These are phyloP conservation scores for Poecilia gillii DNA, from an alignment of 2,797 vertebrate genomes.

Conservation along the genomic window DNA sequence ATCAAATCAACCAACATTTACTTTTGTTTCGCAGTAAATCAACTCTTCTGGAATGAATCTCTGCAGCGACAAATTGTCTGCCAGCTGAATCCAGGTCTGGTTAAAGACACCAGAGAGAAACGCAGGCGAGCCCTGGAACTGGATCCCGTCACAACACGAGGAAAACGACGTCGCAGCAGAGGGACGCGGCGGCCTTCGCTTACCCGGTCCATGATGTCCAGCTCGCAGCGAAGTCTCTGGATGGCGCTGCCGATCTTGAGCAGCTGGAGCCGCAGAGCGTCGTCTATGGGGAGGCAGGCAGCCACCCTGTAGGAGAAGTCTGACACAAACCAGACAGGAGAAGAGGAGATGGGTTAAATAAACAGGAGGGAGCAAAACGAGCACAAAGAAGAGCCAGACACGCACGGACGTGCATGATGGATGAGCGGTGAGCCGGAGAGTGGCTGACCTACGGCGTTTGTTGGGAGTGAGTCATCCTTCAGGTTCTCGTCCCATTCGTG, in stretches of 20 bases:
- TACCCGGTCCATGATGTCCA: slow-evolving; percentile 98
- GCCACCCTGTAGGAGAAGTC: slow-evolving; percentile 99
- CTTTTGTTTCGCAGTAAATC: slow-evolving; percentile 1
- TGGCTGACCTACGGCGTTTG: slow-evolving; percentile 90
- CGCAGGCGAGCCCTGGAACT: slow-evolving; percentile 10
- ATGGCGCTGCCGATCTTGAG: slow-evolving; percentile 96
- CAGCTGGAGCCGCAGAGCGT: slow-evolving; percentile 91
- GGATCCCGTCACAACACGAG: slow-evolving; percentile 17
- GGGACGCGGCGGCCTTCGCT: slow-evolving; percentile 41
- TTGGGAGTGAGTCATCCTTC: slow-evolving; percentile 94
- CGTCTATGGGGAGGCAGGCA: slow-evolving; percentile 96
- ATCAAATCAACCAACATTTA: slow-evolving; percentile 6
- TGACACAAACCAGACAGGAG: slow-evolving; percentile 63
- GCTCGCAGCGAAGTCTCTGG: slow-evolving; percentile 94
- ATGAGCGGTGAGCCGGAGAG: slow-evolving; percentile 33
- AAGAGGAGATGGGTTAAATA: slow-evolving; percentile 24
- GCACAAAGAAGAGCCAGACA: slow-evolving; percentile 22
- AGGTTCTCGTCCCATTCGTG: slow-evolving; percentile 99
- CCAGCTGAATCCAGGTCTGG: slow-evolving; percentile 4
- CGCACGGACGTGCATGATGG: slow-evolving; percentile 16
- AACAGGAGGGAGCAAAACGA: slow-evolving; percentile 17
- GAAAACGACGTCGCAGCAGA: background rate
- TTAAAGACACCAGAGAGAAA: slow-evolving; percentile 19
- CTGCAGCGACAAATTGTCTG: slow-evolving; percentile 7
- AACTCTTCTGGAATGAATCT: slow-evolving; percentile 25